phyloP scores from a whole-genome alignment of 2,888 invertebrate genomes.

The Pherbina coryleti region DNA sequence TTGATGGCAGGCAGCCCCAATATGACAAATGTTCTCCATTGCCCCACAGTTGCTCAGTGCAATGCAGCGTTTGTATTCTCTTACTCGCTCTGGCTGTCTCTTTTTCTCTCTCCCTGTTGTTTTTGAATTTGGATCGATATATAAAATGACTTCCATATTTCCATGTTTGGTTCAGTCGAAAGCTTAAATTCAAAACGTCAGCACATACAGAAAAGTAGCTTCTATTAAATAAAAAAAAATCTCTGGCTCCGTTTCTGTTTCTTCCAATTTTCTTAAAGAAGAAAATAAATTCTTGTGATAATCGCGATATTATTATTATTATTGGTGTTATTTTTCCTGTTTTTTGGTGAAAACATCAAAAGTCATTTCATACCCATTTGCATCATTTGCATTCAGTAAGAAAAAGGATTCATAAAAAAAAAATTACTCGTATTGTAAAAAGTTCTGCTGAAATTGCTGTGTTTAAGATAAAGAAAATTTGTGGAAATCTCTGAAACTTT shows the following conservation, averaged over 20 bases:
- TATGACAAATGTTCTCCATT: neutral
- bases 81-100: constrained; percentile 46
- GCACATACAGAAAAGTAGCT: constrained; percentile 40
- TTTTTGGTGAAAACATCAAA: neutral
- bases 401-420: neutral
- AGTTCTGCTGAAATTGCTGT: neutral
- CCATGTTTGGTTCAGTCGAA: constrained; percentile 67
- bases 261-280: constrained; percentile 19
- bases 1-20: neutral
- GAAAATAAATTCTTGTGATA: neutral
- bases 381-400: too few relatives aligned
- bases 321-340: neutral
- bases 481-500: neutral
- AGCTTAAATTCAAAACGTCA: constrained; percentile 58
- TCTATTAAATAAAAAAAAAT: constrained; percentile 6
- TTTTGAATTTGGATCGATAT: constrained; percentile 60
- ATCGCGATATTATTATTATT: constrained; percentile 5
- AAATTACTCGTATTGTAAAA: neutral
- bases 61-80: constrained; percentile 44
- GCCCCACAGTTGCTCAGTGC: constrained; percentile 4
- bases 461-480: neutral
- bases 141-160: constrained; percentile 69
- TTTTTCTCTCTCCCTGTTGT: constrained; percentile 41
- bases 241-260: neutral
- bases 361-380: neutral